Evolutionary conservation across 2,888 invertebrate genomes (phyloP).

Genomic region (Nemoura dubitans): DNA sequence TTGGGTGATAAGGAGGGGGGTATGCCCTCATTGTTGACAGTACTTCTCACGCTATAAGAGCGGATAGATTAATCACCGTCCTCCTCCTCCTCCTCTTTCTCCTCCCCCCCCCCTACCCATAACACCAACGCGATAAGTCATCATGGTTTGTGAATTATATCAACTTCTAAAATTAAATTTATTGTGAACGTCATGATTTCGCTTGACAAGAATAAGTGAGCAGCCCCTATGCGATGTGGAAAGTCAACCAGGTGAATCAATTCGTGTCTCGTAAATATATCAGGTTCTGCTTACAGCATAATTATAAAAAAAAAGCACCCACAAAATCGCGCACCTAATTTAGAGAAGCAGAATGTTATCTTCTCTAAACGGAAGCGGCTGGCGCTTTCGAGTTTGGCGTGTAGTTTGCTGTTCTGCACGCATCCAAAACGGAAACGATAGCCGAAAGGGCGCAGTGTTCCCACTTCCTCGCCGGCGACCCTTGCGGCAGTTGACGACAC

Average conservation of each 20-base stretch:
- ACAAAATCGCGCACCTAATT: not conserved
- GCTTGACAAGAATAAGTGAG: not conserved
- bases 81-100: not conserved
- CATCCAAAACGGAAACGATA: not conserved
- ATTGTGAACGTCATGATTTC: not conserved
- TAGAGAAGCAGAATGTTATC: not conserved
- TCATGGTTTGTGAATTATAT: slow-evolving; percentile 13
- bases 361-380: not conserved
- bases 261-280: no score
- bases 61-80: slow-evolving; percentile 38
- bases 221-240: slow-evolving; percentile 10
- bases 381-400: not conserved
- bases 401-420: not conserved
- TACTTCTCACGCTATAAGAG: slow-evolving; percentile 38
- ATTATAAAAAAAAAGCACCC: not conserved
- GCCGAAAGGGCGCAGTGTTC: not conserved
- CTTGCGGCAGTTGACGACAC: not conserved
- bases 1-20: not conserved
- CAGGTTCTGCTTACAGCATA: no score
- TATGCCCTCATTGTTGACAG: slow-evolving; percentile 42
- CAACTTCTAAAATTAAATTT: not conserved
- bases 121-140: not conserved
- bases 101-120: not conserved
- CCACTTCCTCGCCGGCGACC: not conserved
- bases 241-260: not conserved